These are phyloP conservation scores for Baryphthengus martii DNA, from an alignment of 2,113 vertebrate species.

Conservation along the genomic window DNA sequence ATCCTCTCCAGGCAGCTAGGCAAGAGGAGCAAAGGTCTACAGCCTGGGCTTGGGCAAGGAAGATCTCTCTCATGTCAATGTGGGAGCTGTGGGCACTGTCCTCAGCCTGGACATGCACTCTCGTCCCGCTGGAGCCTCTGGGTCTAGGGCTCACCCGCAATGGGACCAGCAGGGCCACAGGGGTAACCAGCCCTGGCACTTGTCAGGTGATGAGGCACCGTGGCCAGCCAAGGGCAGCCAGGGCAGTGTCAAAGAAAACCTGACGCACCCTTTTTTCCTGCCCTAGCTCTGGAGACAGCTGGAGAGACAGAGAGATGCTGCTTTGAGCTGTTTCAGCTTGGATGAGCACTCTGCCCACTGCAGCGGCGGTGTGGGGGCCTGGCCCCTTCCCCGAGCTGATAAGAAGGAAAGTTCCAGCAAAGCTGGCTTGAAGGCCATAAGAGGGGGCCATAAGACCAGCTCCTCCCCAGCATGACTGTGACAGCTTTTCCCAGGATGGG, in stretches of 20 bases:
- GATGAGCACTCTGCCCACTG: background rate
- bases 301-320: background rate
- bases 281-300: background rate
- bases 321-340: background rate
- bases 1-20: background rate
- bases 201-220: background rate
- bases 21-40: background rate
- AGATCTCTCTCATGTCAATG: background rate
- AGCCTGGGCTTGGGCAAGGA: background rate
- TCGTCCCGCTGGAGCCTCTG: background rate
- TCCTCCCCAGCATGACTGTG: background rate
- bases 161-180: background rate
- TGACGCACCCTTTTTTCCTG: background rate
- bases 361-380: background rate
- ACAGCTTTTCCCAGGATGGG: background rate
- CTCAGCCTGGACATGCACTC: background rate
- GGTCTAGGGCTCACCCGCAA: background rate
- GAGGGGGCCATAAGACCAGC: accelerated
- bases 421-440: background rate
- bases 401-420: background rate
- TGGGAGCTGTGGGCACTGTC: background rate
- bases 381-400: background rate
- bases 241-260: background rate
- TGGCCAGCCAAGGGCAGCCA: background rate
- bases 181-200: background rate